phyloP scores from a whole-genome alignment of 2,113 vertebrate genomes.

The Anhinga rufa region DNA sequence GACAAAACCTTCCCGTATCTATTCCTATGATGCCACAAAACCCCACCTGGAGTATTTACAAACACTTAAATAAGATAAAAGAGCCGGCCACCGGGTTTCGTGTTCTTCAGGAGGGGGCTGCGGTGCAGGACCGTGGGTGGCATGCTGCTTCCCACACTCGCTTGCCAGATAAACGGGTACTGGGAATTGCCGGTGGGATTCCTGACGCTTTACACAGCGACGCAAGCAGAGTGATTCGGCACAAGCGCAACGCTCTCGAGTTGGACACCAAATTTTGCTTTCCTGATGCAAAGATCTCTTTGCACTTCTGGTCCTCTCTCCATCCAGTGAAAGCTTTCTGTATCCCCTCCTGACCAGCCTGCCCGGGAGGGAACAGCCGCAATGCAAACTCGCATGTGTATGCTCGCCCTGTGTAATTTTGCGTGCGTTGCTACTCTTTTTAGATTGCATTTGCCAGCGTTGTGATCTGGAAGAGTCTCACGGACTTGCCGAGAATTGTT shows the following conservation, averaged over 20 bases:
- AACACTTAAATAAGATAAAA: background rate
- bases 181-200: background rate
- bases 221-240: rapidly evolving
- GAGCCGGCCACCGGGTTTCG: too few relatives aligned
- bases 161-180: too few relatives aligned
- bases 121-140: rapidly evolving
- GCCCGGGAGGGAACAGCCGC: background rate
- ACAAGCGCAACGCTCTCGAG: background rate
- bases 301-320: too few relatives aligned
- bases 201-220: rapidly evolving
- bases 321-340: background rate
- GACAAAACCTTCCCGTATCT: background rate
- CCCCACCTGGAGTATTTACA: rapidly evolving
- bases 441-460: background rate
- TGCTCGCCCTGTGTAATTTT: background rate
- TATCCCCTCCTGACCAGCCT: too few relatives aligned
- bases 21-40: background rate
- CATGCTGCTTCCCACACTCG: rapidly evolving
- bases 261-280: background rate
- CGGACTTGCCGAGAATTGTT: background rate
- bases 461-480: background rate
- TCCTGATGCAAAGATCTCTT: background rate
- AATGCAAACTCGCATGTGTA: too few relatives aligned
- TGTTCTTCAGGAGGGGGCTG: background rate
- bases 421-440: background rate